Evolutionary conservation across 2,113 vertebrate species (phyloP).

Genomic region (Xyrauchen texanus): DNA sequence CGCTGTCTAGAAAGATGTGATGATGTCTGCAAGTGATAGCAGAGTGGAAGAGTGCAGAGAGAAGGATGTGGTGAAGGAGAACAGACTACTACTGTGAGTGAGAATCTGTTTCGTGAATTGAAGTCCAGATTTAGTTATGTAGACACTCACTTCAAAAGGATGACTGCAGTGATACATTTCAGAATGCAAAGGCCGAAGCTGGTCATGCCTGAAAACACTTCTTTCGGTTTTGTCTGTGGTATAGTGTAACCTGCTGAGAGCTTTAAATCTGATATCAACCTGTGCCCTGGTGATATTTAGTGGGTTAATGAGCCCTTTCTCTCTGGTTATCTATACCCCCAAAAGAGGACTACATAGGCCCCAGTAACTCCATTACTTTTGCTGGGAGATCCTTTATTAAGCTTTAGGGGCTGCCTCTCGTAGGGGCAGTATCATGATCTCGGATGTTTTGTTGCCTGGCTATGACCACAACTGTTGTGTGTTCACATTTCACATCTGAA

Average conservation of each 20-base stretch:
- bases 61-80: too few relatives aligned
- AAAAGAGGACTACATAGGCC: neutral
- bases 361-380: constrained; percentile 1
- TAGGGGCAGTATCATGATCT: constrained; percentile 12
- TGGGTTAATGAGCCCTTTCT: constrained; percentile 4
- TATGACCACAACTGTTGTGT: constrained; percentile 18
- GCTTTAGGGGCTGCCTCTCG: constrained; percentile 15
- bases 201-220: constrained; percentile 8
- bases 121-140: constrained; percentile 38
- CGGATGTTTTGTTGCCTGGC: constrained; percentile 22
- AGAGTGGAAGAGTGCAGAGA: neutral
- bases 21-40: neutral
- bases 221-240: constrained; percentile 14
- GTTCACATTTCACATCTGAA: constrained; percentile 39
- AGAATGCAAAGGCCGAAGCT: neutral
- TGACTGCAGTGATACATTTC: constrained; percentile 2
- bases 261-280: constrained; percentile 21
- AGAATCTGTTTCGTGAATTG: constrained; percentile 41
- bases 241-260: constrained; percentile 25
- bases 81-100: constrained; percentile 28
- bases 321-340: constrained; percentile 6
- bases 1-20: neutral
- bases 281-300: constrained; percentile 38
- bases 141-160: constrained; percentile 2
- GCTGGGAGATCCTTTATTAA: constrained; percentile 29